phyloP scores from a whole-genome alignment of 2,888 invertebrate genomes.

The Stictocephala bisonia region DNA sequence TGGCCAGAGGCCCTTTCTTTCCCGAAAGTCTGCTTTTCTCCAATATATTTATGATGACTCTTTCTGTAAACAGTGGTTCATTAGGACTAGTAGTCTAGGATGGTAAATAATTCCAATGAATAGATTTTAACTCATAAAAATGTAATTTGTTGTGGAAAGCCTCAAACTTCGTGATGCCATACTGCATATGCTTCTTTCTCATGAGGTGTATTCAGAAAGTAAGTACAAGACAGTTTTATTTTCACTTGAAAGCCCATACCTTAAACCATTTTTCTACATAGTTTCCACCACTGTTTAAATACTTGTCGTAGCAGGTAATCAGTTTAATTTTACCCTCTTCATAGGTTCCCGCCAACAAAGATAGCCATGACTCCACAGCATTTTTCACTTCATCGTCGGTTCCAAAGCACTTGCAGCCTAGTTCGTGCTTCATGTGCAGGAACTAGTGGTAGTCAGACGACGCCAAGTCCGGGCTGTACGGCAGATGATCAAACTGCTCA shows the following conservation, averaged over 20 bases:
- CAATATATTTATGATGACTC: too few species aligned
- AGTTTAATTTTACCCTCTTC: neutral
- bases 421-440: constrained; percentile 29
- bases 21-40: too few species aligned
- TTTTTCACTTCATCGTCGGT: constrained; percentile 37
- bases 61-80: too few species aligned
- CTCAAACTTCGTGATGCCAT: too few species aligned
- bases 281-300: too few species aligned
- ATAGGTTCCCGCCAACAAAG: neutral
- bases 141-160: too few species aligned
- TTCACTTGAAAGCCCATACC: neutral
- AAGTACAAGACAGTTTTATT: constrained; percentile 2
- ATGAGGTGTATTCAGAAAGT: constrained; percentile 1
- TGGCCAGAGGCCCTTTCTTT: too few species aligned
- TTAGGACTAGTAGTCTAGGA: too few species aligned
- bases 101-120: too few species aligned
- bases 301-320: constrained; percentile 31
- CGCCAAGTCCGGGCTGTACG: constrained; percentile 19
- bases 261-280: constrained; percentile 30
- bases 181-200: too few species aligned
- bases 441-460: neutral
- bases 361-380: neutral
- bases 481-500: too few species aligned
- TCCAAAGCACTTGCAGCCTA: constrained; percentile 42
- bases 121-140: too few species aligned